Percentiles rank a stretch among this genome's conserved stretches.
These are phyloP conservation scores for Pantherophis alleghaniensis DNA, from an alignment of 2,797 vertebrate genomes.

Conservation along the genomic window DNA sequence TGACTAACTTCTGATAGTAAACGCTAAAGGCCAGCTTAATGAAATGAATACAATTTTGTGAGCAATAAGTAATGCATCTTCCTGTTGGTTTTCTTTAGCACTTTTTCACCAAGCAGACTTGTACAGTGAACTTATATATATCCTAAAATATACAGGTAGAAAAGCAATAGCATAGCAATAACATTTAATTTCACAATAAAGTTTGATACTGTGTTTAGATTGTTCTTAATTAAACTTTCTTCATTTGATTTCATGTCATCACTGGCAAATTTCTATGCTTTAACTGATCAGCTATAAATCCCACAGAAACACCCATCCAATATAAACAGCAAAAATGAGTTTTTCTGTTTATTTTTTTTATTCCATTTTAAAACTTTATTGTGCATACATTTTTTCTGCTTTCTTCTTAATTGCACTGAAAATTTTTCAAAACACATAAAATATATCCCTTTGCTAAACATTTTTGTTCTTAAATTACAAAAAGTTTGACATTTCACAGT, in stretches of 20 bases:
- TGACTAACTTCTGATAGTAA: not conserved
- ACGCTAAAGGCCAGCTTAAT: not conserved
- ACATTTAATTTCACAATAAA: not conserved
- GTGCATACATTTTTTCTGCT: slow-evolving; percentile 68
- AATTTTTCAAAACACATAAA: slow-evolving; percentile 80
- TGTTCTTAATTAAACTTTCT: not conserved
- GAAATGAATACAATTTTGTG: not conserved
- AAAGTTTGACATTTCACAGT: slow-evolving; percentile 84
- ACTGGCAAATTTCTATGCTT: not conserved
- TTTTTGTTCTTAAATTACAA: slow-evolving; percentile 76
- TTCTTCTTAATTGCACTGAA: slow-evolving; percentile 76
- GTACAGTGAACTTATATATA: not conserved
- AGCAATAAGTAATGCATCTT: not conserved
- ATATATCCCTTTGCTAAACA: slow-evolving; percentile 77
- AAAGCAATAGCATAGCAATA: not conserved
- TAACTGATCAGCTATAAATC: not conserved
- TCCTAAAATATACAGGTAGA: not conserved
- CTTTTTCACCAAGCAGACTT: not conserved
- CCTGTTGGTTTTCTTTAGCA: not conserved
- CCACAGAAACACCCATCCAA: not conserved
- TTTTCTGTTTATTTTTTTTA: slow-evolving; percentile 68
- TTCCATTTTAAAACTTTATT: slow-evolving; percentile 77
- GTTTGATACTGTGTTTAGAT: not conserved
- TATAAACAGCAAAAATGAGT: slow-evolving; percentile 56
- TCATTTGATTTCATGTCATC: not conserved